phyloP scores from a whole-genome alignment of 2,797 vertebrate species.

The Peromyscus eremicus region DNA sequence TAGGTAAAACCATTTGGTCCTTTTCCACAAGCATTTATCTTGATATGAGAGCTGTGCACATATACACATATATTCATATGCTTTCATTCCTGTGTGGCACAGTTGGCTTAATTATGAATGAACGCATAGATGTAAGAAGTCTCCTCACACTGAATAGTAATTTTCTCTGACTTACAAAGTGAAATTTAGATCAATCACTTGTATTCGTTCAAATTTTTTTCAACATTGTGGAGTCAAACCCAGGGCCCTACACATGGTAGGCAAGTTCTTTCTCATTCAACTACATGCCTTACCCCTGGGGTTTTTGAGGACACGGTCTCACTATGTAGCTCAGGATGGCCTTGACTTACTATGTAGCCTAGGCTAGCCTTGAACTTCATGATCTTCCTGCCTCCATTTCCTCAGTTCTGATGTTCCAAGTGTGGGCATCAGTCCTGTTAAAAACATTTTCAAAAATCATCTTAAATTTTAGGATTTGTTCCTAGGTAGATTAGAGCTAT shows the following conservation, averaged over 20 bases:
- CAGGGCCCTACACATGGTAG: background rate
- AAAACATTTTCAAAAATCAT: background rate
- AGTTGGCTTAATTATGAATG: constrained; percentile 68
- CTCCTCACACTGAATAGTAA: constrained; percentile 14
- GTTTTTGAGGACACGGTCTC: background rate
- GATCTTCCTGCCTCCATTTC: background rate
- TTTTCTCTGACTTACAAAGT: constrained; percentile 25
- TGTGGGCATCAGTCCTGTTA: background rate
- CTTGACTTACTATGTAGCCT: background rate
- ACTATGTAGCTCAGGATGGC: background rate
- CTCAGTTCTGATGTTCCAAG: background rate
- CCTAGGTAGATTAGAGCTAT: background rate
- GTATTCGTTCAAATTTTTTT: constrained; percentile 59
- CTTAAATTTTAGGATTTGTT: background rate
- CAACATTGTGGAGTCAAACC: background rate
- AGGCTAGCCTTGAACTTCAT: background rate
- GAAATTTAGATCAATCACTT: constrained; percentile 64
- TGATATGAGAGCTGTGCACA: background rate
- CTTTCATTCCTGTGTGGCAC: background rate
- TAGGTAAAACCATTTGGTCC: background rate
- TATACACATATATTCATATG: background rate
- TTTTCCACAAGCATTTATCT: background rate
- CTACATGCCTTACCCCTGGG: background rate
- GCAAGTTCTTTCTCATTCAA: background rate
- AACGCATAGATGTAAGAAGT: constrained; percentile 19